These are phyloP conservation scores for Agrypnia vestita DNA, from an alignment of 1,140 invertebrate species.

Conservation along the genomic window DNA sequence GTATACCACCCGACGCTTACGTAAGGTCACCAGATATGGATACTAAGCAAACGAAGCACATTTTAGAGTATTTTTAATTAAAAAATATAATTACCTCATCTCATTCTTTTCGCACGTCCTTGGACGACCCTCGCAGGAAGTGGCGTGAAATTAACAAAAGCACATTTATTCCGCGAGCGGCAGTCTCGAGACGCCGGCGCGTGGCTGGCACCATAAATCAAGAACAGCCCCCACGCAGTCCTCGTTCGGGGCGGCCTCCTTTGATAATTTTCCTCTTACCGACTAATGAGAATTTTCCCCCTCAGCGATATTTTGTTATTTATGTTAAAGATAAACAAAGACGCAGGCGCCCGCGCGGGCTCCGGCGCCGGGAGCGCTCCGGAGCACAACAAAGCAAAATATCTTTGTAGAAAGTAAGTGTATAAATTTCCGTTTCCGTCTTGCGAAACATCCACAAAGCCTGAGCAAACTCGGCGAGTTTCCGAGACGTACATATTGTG, in stretches of 20 bases:
- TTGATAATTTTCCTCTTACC: conserved; percentile 19
- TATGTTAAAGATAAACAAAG: conserved; percentile 41
- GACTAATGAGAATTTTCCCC: conserved; percentile 30
- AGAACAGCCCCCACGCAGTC: neutral
- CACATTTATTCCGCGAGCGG: no score
- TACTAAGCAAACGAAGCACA: no score
- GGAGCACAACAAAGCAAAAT: conserved; percentile 36
- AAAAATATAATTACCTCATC: no score
- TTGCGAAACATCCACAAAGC: neutral
- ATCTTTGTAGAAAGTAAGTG: conserved; percentile 7
- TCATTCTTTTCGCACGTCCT: no score
- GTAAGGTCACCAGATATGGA: no score
- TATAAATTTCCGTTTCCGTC: conserved; percentile 22
- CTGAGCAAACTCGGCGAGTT: neutral
- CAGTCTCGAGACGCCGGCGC: no score
- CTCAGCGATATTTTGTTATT: conserved; percentile 38
- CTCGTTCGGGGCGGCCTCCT: neutral
- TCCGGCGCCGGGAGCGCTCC: neutral
- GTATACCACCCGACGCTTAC: no score
- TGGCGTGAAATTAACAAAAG: no score
- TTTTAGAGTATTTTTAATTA: no score
- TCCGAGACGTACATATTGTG: no score
- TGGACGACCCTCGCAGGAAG: no score
- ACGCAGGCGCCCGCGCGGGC: neutral
- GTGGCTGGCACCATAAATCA: neutral